Base-by-base conservation (phyloP, 2,797 vertebrate genomes). In the Melanotaenia pygmaea region DNA sequence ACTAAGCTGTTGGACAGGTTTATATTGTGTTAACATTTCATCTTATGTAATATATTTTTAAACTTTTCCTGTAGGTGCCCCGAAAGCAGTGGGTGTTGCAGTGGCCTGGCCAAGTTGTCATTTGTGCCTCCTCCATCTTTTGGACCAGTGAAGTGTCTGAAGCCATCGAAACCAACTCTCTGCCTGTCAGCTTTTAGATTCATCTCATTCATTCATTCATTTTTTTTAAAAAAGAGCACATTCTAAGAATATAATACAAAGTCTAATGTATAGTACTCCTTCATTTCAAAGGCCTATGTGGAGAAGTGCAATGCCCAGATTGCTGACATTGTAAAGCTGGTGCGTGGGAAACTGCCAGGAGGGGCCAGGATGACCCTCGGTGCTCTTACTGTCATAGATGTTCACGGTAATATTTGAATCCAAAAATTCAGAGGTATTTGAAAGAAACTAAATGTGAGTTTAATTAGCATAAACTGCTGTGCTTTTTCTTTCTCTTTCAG, bases 51-150 rank as follows among this genome's bases (percentile, higher is more conserved):
- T 70, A 37, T 13, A 18, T 66, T 57, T 61, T 24, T 74, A 8
- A 26, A 14, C 13, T 47, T 77, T 53, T 67, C 1, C 81, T 71
- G 35, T 75, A 99, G 98, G 81, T 97, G 64, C 95, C 95, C 63
- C 93, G 95, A 53, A 96, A 96, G 54, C 77, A 89, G 0, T 99
- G 97, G 98, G 98, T 99, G 24, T 91, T 98, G 81, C 93, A 96
- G 84, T 99, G 98, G 97, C 96, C 96, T 30, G 96, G 97, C 47
- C 98, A 99, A 89, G 95, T 97, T n/a, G 95, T 98, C 16, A 97
- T 98, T 84, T 98, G 96, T 71, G 95, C 96, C 50, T 99, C 97
- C 20, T 96, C 94, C 74, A 95, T 98, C 79, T 96, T 95, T 90
- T 98, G 97, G 98, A 98, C 97, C 54, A 90, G 91, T 70, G 96